These are phyloP conservation scores for Nasonia oneida DNA, from an alignment of 2,888 invertebrate species.

Conservation along the genomic window DNA sequence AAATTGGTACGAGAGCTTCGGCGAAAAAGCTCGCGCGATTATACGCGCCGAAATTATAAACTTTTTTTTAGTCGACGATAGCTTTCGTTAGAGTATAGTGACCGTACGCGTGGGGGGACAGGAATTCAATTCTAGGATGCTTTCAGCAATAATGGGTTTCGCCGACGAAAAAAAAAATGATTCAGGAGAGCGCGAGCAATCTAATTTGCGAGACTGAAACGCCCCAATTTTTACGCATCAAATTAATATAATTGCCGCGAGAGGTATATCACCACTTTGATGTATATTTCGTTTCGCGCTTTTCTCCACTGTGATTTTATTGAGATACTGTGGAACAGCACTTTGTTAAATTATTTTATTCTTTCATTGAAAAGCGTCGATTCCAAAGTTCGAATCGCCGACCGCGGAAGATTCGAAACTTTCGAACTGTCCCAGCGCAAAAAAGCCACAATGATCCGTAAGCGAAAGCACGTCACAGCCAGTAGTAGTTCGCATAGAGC, in stretches of 20 bases:
- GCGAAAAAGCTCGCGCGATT: neutral
- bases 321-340: too few relatives aligned
- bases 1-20: neutral
- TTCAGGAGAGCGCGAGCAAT: neutral
- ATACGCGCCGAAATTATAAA: neutral
- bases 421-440: neutral
- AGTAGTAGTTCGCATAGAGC: neutral
- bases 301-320: too few relatives aligned
- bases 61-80: neutral
- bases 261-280: neutral
- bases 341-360: too few relatives aligned
- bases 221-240: slow-evolving; percentile 3
- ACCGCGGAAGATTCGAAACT: neutral
- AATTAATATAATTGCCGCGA: neutral
- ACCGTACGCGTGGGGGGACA: neutral
- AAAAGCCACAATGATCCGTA: neutral
- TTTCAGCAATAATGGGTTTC: slow-evolving; percentile 28
- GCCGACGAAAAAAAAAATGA: neutral
- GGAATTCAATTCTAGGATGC: slow-evolving; percentile 32
- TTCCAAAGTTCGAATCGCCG: neutral
- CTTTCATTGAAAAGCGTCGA: too few relatives aligned
- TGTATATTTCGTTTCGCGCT: neutral
- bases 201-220: neutral
- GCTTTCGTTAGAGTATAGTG: neutral
- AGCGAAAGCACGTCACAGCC: neutral